Evolutionary conservation across 2,113 vertebrate genomes (phyloP), one percentile per base, ranked within the genome.

Genomic region (Pelecanus crispus): DNA sequence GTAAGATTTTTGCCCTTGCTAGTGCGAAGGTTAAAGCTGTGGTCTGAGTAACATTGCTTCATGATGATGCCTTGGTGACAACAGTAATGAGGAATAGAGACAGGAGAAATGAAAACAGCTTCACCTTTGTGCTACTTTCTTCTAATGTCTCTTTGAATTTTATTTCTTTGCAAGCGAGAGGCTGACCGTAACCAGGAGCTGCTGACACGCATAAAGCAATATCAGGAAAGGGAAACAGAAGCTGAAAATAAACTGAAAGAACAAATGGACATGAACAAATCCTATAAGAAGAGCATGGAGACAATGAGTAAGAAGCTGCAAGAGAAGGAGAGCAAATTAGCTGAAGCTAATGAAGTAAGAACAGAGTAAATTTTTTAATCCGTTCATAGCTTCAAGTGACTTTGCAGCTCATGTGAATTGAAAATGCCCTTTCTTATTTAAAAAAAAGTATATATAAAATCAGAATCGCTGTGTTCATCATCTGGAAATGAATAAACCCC

Each of bases 141-240:
- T 47, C 79, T 82, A 19, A 85, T 10, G 2, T 62, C 38, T 70
- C 31, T 52, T 8, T 93, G 26, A 22, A 4, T 42, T 85, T 53
- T 36, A 80, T 50, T 36, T 56, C 85, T 72, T 75, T 71, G 29
- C 44, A 78, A 99, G 99, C 98, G 99, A 10, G 99, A 99, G 96
- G 97, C 98, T 7, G 99, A 99, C 86, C 98, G 98, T 31, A 99
- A 99, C 96, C 98, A 99, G 95, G 99, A 99, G n/a, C 98, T 99
- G 65, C 94, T 98, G 78, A 97, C 97, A 0, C 98, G 97, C 40
- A 98, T 99, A 18, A 99, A 98, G 91, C 98, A 98, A 56, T 97
- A 98, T 24, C 98, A 99, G 96, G 99, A 99, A 32, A 98, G 98
- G 56, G 99, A 98, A 90, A 86, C 91, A 0, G 98, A 98, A 62